phyloP scores from a whole-genome alignment of 1,140 invertebrate species.

The Pseudomyrmex cubaensis region DNA sequence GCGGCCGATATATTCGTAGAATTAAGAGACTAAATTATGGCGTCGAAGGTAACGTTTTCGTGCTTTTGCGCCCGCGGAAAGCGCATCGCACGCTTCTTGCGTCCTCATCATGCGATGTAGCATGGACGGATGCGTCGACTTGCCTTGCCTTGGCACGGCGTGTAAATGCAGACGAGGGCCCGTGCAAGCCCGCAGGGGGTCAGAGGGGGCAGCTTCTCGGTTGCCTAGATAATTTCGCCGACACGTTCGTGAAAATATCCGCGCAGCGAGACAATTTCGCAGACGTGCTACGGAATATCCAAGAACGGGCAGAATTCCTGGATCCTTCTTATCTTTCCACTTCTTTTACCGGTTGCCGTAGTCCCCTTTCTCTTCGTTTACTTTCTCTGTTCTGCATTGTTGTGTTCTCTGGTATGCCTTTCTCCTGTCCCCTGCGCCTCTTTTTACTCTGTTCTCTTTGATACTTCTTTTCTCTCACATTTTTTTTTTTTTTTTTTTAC shows the following conservation, averaged over 20 bases:
- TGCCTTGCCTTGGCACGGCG: too few species aligned
- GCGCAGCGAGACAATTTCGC: constrained; percentile 21
- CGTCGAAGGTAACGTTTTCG: too few species aligned
- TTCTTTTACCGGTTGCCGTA: neutral
- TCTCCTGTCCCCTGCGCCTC: neutral
- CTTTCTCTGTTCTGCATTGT: neutral
- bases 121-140: too few species aligned
- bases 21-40: too few species aligned
- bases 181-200: too few species aligned
- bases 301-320: neutral
- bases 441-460: neutral
- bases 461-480: neutral
- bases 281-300: constrained; percentile 12
- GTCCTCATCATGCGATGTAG: too few species aligned
- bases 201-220: neutral
- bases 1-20: too few species aligned
- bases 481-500: neutral
- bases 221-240: constrained; percentile 36
- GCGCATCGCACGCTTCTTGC: too few species aligned
- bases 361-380: neutral
- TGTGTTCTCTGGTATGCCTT: neutral
- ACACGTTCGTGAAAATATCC: constrained; percentile 23
- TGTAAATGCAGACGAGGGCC: too few species aligned
- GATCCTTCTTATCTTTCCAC: neutral
- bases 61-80: too few species aligned